A percentile compares a stretch with the other conserved stretches of the same genome.
These are phyloP conservation scores for Phortica magna DNA, from an alignment of 2,888 invertebrate species.

Conservation along the genomic window DNA sequence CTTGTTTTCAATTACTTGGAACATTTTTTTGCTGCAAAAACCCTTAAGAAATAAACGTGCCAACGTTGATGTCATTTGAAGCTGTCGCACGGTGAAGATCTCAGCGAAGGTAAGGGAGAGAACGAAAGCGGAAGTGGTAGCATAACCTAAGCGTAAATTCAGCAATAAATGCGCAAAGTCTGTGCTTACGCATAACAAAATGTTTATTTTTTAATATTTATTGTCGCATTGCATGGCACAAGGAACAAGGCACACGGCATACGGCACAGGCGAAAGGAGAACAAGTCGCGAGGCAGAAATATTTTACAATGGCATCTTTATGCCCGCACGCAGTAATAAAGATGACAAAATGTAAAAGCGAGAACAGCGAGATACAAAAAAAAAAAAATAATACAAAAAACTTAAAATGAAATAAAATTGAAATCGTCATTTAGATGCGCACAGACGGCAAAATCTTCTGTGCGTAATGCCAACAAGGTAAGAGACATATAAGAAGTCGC, in stretches of 20 bases:
- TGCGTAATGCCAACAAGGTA: neutral
- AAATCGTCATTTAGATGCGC: constrained; percentile 22
- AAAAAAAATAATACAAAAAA: constrained; percentile 3
- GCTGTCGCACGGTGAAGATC: too few species aligned
- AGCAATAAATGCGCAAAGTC: neutral
- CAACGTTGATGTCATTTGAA: too few species aligned
- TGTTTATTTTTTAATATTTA: constrained; percentile 16
- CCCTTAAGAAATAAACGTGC: neutral
- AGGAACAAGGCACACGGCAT: neutral
- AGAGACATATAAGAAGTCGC: neutral
- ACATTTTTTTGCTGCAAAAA: neutral
- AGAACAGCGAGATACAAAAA: neutral
- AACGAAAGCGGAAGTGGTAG: too few species aligned
- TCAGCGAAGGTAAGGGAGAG: too few species aligned
- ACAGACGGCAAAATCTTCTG: neutral
- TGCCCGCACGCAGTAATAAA: constrained; percentile 4
- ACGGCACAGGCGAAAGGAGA: neutral
- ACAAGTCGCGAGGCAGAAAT: neutral
- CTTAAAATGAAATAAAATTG: constrained; percentile 18
- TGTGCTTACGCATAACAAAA: neutral
- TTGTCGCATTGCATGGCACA: neutral
- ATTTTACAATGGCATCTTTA: too few species aligned
- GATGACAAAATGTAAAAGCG: neutral
- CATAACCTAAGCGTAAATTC: too few species aligned
- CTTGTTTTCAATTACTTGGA: neutral